Conservation (phyloP, 2,888 invertebrate genomes). For the Smittia aterrima region DNA sequence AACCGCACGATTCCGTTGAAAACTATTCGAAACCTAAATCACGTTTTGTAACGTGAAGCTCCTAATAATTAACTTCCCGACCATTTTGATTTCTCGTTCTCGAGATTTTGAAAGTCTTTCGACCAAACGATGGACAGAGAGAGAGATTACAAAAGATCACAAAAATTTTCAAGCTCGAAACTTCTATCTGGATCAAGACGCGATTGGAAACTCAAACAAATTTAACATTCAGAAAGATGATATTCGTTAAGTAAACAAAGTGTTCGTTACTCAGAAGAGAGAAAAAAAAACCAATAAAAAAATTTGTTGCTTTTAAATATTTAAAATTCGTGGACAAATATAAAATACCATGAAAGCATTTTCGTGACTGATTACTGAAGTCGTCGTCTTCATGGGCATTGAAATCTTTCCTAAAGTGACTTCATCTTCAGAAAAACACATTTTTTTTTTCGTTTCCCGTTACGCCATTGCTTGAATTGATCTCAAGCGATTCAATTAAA, state of each 20-base stretch:
- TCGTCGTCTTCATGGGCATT: constrained; percentile 1
- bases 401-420: constrained; percentile 5
- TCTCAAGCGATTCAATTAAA: no score
- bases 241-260: constrained; percentile 34
- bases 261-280: constrained; percentile 23
- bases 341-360: not conserved
- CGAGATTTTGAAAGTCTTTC: no score
- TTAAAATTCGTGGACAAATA: constrained; percentile 39
- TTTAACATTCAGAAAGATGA: constrained; percentile 28
- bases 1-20: constrained; percentile 32
- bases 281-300: constrained; percentile 21
- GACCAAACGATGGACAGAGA: no score
- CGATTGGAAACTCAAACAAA: constrained; percentile 36
- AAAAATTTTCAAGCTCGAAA: not conserved
- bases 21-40: not conserved
- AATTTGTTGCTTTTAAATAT: constrained; percentile 38
- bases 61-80: no score
- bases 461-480: no score
- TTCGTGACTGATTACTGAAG: not conserved
- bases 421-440: not conserved
- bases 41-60: not conserved
- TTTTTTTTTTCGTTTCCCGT: no score
- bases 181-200: constrained; percentile 30
- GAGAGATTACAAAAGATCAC: no score
- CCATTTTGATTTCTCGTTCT: no score